Base-by-base conservation (phyloP, 2,888 invertebrate genomes). In the Idaea straminata region DNA sequence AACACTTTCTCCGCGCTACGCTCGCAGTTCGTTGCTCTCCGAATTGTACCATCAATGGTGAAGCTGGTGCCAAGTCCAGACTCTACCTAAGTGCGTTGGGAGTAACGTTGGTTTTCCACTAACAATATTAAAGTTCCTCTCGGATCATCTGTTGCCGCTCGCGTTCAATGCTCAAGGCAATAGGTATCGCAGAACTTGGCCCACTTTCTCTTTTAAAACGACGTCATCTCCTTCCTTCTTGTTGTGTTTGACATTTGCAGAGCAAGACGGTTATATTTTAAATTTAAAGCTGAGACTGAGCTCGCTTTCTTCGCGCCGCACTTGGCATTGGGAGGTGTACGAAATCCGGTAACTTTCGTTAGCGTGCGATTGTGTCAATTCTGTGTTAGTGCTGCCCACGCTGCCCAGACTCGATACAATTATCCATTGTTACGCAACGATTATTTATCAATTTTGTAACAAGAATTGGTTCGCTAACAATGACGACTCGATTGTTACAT, bases 321-420 rank as follows among this genome's bases (percentile, higher is more conserved):
- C 91, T 91, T 91, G 89, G 91, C 90, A 89, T 88, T 91, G 89
- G 86, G 69, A 84, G 81, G 83, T 85, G 85, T 85, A 86, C 87
- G 84, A 87, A 89, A 91, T 91, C 92, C 88, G 91, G 90, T 89
- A 92, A 92, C 92, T 92, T 92, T 92, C 92, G 90, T 88, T 91
- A 79, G 83, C 83, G 74, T 76, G 83, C 82, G 83, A 83, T 82
- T 83, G 84, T 83, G 83, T 80, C 76, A 81, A 82, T 79, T 83
- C 83, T 76, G 78, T 71, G 74, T 77, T 74, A 75, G 76, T 72
- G 74, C 73, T 76, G 77, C 77, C 76, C 76, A 74, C 79, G 77
- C 25, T 70, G 72, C 70, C 77, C 47, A 47, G 78, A 70, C 79
- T 76, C 78, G 82, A 74, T 84, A 83, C 82, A 87, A 88, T 89